Percentiles rank a stretch among this genome's conserved stretches.
These are phyloP conservation scores for Ladona fulva DNA, from an alignment of 1,140 invertebrate species.

Conservation along the genomic window DNA sequence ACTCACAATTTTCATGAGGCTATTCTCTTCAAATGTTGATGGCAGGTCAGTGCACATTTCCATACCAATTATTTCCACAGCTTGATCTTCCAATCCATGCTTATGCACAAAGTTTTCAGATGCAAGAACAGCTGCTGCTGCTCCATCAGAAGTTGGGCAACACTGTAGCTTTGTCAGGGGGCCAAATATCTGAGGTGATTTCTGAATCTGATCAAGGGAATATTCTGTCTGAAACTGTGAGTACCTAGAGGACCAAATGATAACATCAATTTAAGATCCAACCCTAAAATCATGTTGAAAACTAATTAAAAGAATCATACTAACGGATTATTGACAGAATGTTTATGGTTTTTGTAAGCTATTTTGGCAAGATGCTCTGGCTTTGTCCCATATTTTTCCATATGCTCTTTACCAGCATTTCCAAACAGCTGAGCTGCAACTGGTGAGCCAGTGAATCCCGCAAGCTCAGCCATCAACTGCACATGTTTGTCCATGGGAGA, in stretches of 20 bases:
- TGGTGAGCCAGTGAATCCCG: slow-evolving; percentile 68
- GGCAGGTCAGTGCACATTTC: slow-evolving; percentile 90
- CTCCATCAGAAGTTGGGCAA: slow-evolving; percentile 94
- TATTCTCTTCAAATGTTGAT: slow-evolving; percentile 74
- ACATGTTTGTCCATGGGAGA: slow-evolving; percentile 93
- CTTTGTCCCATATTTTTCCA: slow-evolving; percentile 93
- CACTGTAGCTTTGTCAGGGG: slow-evolving; percentile 93
- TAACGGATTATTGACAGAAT: slow-evolving; percentile 91
- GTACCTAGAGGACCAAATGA: slow-evolving; percentile 42
- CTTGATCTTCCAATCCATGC: slow-evolving; percentile 70
- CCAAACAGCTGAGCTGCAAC: slow-evolving; percentile 94
- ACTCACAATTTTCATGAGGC: slow-evolving; percentile 74
- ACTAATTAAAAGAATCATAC: slow-evolving; percentile 29
- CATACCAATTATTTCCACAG: slow-evolving; percentile 92
- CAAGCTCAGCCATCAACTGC: slow-evolving; percentile 69
- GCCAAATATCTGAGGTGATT: slow-evolving; percentile 75
- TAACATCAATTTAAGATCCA: slow-evolving; percentile 18
- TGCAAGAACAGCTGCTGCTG: slow-evolving; percentile 81
- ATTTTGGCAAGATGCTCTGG: slow-evolving; percentile 93
- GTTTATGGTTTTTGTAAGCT: slow-evolving; percentile 94
- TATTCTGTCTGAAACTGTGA: slow-evolving; percentile 91
- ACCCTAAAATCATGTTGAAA: background rate
- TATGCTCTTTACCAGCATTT: slow-evolving; percentile 92
- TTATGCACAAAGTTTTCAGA: slow-evolving; percentile 82
- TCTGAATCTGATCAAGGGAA: slow-evolving; percentile 76